Evolutionary conservation across 2,797 vertebrate species (phyloP), one percentile per base, ranked within the genome.

Genomic region (Triplophysa bombifrons): DNA sequence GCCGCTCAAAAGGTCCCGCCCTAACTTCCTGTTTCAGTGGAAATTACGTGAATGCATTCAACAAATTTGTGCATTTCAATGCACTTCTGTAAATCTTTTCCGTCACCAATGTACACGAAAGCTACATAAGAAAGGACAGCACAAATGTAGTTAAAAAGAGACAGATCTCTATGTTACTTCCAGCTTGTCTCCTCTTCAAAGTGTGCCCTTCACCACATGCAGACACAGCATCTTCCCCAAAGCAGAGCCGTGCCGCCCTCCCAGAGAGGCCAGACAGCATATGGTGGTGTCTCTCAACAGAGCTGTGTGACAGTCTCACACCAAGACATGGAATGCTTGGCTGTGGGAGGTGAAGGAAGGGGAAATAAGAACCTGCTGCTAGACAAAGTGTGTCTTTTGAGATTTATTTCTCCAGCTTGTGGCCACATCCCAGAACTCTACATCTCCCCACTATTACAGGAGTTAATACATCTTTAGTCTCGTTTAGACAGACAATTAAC

Each of bases 201-300:
- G 60, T 74, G 61, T 80, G 60, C 44, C 72, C 72, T 74, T 20
- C 61, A 14, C 71, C 74, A 65, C 38, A 68, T 51, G 50, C 69
- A 80, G 71, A 84, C 74, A 85, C 84, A 85, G 86, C 73, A 82
- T 61, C 75, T 51, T 66, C 84, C 64, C 82, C 76, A 41, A 78
- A 86, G 85, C 55, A 81, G 50, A 67, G 68, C 83, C 76, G 46
- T 82, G 81, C 82, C 77, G 72, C 85, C 65, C 82, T 88, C 85
- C 78, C 87, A 89, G 85, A 81, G 85, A 92, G 89, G 84, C 90
- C 88, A 94, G 93, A 94, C 93, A 92, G 86, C 93, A 94, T 94
- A 93, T 94, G 93, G 92, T 85, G 87, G 84, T 50, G 89, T 92
- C 92, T 94, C 90, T 88, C 82, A 93, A 87, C 90, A 89, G 86